Evolutionary conservation across 2,113 vertebrate species (phyloP).

Genomic region (Amazona guildingii): DNA sequence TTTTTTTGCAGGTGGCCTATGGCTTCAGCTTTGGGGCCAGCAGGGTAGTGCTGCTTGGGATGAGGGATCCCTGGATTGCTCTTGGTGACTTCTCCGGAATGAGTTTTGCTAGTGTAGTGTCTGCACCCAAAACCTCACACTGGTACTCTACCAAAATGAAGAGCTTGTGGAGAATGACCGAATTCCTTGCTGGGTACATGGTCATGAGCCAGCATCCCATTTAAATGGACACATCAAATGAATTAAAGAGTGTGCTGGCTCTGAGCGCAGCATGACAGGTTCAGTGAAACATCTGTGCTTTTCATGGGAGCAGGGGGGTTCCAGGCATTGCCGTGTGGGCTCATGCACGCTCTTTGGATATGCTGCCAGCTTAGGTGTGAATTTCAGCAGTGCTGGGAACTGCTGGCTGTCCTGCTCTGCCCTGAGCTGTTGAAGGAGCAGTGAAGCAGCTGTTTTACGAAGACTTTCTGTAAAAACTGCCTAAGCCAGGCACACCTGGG

Average conservation of each 20-base stretch:
- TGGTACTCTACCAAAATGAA: not conserved
- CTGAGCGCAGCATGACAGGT: not conserved
- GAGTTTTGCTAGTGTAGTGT: not conserved
- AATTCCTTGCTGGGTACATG: not conserved
- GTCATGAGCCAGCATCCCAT: not conserved
- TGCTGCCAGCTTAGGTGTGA: not conserved
- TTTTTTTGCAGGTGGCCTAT: not conserved
- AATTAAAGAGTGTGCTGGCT: not conserved
- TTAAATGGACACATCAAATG: not conserved
- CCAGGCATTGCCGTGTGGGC: fast-evolving
- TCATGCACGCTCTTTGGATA: fast-evolving
- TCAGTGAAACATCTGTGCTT: not conserved
- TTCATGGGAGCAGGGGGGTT: not conserved
- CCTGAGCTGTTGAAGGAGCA: not conserved
- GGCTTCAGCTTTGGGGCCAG: not conserved
- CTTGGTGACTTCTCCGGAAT: not conserved
- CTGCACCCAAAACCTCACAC: not conserved
- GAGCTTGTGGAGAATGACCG: not conserved
- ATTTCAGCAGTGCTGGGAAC: not conserved
- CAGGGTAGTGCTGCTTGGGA: fast-evolving
- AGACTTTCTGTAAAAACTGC: not conserved
- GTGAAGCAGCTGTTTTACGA: not conserved
- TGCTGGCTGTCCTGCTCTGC: not conserved
- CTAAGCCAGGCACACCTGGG: not conserved
- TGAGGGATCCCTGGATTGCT: not conserved